Conservation (phyloP, 1,140 invertebrate genomes). For the Heliconius himera region DNA sequence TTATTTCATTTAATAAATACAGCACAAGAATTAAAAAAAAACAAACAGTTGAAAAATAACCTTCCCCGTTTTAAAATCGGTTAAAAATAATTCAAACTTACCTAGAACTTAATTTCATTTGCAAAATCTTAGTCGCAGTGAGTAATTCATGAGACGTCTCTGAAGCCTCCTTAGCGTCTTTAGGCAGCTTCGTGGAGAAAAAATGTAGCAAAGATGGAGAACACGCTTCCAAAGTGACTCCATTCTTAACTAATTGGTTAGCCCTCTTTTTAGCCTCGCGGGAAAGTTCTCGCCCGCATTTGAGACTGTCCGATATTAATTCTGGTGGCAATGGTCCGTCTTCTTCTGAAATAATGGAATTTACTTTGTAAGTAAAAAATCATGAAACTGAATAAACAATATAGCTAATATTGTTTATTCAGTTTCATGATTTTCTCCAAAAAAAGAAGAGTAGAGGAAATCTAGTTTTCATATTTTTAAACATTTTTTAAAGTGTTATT, state of each 20-base stretch:
- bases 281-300: conserved; percentile 62
- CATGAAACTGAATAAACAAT: too few relatives aligned
- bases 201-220: conserved; percentile 63
- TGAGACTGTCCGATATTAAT: conserved; percentile 59
- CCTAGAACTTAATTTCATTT: conserved; percentile 65
- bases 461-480: too few relatives aligned
- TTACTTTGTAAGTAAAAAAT: too few relatives aligned
- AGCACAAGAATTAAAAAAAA: too few relatives aligned
- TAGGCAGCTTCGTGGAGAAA: conserved; percentile 56
- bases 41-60: too few relatives aligned
- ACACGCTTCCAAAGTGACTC: conserved; percentile 56
- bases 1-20: too few relatives aligned
- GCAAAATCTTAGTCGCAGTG: conserved; percentile 66
- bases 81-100: conserved; percentile 36
- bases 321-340: conserved; percentile 56
- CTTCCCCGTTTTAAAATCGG: background rate
- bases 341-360: conserved; percentile 37
- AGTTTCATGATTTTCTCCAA: background rate
- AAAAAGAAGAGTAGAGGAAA: too few relatives aligned
- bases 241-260: conserved; percentile 61
- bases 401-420: background rate
- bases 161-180: conserved; percentile 58
- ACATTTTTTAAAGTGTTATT: too few relatives aligned
- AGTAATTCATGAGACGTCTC: conserved; percentile 66
- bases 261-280: conserved; percentile 52